These are phyloP conservation scores for Denticeps clupeoides DNA, from an alignment of 2,797 vertebrate species.

Conservation along the genomic window DNA sequence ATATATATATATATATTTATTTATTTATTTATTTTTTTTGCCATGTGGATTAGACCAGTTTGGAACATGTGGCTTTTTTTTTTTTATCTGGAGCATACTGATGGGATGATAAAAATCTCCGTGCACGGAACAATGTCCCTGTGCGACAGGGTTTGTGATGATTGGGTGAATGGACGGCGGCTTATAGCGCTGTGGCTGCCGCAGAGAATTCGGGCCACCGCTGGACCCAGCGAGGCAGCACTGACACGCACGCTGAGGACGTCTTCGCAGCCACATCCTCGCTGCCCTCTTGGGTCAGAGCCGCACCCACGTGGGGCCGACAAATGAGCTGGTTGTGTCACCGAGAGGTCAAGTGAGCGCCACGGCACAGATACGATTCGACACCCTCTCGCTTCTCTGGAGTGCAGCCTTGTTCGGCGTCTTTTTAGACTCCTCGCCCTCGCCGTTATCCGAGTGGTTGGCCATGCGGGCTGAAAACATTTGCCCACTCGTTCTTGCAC, in stretches of 20 bases:
- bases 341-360: not conserved
- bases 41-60: no score
- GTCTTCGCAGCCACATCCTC: not conserved
- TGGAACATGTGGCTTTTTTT: no score
- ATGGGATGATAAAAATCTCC: no score
- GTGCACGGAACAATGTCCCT: no score
- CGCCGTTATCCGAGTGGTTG: no score
- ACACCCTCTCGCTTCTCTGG: not conserved
- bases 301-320: not conserved
- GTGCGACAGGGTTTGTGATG: no score
- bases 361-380: not conserved
- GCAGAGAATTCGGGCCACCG: not conserved
- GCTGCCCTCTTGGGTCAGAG: not conserved
- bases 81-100: no score
- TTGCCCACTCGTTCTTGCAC: no score
- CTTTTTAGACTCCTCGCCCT: not conserved
- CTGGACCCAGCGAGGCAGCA: not conserved
- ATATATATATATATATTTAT: no score
- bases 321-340: not conserved
- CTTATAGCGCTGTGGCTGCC: not conserved
- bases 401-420: not conserved
- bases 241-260: not conserved
- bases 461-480: no score
- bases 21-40: no score
- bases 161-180: no score